Base-by-base conservation (phyloP, 2,113 vertebrate genomes). In the Anarhynchus alexandrinus region DNA sequence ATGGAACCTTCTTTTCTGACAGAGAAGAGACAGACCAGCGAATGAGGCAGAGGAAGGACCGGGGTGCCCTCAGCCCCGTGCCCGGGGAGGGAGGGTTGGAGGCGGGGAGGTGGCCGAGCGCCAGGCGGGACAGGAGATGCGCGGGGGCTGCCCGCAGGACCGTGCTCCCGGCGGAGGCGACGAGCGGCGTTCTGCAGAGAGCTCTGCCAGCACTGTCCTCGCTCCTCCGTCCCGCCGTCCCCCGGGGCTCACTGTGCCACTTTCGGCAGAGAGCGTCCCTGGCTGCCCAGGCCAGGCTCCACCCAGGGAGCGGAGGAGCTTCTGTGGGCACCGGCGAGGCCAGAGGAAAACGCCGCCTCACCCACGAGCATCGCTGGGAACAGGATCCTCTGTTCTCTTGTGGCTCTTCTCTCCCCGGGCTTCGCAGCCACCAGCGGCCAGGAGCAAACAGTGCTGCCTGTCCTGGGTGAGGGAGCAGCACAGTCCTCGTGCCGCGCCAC, bases 41-140 rank as follows among this genome's bases (percentile, higher is more conserved):
- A 34, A 49, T 1, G 27, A 14, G 55, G 29, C 71, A 23, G 36
- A 40, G 17, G 11, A 7, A 15, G 43, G 54, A 18, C 22, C 61
- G 2, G 2, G 6, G 64, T 9, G 29, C 11, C 32, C 15, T 20
- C 15, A 25, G 3, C 22, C 2, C 45, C 1, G 1, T 22, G 26
- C 21, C 16, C 21, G 6, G 5, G 42, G 72, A 32, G 49, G 58
- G 67, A 20, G 2, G 12, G 23, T 20, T 7, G 10, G 49, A 51
- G 49, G 72, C 55, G 6, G 49, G 51, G 67, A 20, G 1, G 1
- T 2, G 32, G 32, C 5, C 19, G 6, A 47, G 17, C 15, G 15
- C 20, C 19, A 9, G 12, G 62, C 7, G 19, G 40, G 12, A 8
- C 86, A 25, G 66, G 66, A 27, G 49, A 8, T 11, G 66, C 34